Evolutionary conservation across 2,888 invertebrate genomes (phyloP).

Genomic region (Melieria crassipennis): DNA sequence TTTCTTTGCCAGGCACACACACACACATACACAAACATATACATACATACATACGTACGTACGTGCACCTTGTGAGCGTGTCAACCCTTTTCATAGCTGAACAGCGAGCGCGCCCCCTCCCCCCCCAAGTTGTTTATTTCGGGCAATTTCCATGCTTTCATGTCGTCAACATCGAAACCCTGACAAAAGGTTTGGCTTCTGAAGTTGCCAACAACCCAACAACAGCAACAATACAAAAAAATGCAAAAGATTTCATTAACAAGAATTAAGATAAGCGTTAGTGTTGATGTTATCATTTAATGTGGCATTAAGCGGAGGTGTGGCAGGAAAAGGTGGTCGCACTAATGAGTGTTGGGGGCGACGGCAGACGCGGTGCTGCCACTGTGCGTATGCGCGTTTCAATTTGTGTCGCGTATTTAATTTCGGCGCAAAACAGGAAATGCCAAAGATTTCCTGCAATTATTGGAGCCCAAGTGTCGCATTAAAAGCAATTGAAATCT

Average conservation of each 20-base stretch:
- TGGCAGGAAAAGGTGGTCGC: neutral
- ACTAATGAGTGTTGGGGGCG: neutral
- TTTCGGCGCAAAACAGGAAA: conserved; percentile 16
- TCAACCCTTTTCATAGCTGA: neutral
- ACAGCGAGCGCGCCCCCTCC: neutral
- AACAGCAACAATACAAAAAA: conserved; percentile 7
- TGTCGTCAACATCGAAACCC: too few relatives aligned
- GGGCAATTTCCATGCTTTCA: conserved; percentile 45
- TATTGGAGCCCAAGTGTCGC: neutral
- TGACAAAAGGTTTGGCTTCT: too few relatives aligned
- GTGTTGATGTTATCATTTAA: conserved; percentile 52
- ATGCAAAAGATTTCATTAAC: conserved; percentile 42
- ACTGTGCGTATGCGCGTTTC: neutral
- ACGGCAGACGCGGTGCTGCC: too few relatives aligned
- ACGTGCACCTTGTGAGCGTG: neutral
- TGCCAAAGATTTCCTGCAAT: conserved; percentile 10
- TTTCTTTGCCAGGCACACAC: conserved; percentile 37
- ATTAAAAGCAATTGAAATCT: neutral
- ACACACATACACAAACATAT: conserved; percentile 38
- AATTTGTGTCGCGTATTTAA: neutral
- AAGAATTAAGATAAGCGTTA: conserved; percentile 54
- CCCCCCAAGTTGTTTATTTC: conserved; percentile 4
- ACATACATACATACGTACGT: neutral
- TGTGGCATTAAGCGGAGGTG: conserved; percentile 8
- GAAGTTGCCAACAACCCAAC: too few relatives aligned